A percentile compares a stretch with the other conserved stretches of the same genome.
phyloP scores from a whole-genome alignment of 2,797 vertebrate genomes.

The Carduelis carduelis region DNA sequence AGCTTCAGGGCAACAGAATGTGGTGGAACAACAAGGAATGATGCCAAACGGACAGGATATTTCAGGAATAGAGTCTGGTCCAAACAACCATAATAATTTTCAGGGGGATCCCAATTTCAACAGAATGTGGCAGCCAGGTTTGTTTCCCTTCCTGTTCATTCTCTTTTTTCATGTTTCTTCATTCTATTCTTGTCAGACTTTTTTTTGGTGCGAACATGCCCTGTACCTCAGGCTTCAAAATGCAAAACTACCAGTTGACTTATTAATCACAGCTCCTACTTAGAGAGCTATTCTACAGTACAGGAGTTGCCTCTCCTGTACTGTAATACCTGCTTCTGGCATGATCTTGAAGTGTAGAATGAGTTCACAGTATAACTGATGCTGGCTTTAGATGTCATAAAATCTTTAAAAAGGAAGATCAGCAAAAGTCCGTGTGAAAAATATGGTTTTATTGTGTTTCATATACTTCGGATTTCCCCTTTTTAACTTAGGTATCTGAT shows the following conservation, averaged over 20 bases:
- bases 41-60: conserved; percentile 93
- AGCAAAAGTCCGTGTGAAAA: background rate
- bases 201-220: background rate
- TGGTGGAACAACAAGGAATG: conserved; percentile 82
- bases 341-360: conserved; percentile 27
- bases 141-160: background rate
- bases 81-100: conserved; percentile 90
- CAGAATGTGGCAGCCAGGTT: conserved; percentile 98
- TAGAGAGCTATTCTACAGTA: background rate
- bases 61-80: conserved; percentile 83
- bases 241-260: background rate
- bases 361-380: conserved; percentile 9
- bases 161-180: background rate
- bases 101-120: conserved; percentile 91
- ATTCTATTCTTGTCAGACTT: background rate
- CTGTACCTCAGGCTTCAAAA: background rate
- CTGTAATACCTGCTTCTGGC: conserved; percentile 46
- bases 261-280: background rate
- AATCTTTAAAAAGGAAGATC: background rate
- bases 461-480: background rate
- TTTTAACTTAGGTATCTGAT: background rate
- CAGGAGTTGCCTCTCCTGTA: conserved; percentile 44
- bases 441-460: background rate
- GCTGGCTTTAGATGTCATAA: background rate
- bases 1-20: conserved; percentile 82